A percentile compares a stretch with the other conserved stretches of the same genome.
These are phyloP conservation scores for Virgularia gustaviana DNA, from an alignment of 92 coral and sea anemone species.

Conservation along the genomic window DNA sequence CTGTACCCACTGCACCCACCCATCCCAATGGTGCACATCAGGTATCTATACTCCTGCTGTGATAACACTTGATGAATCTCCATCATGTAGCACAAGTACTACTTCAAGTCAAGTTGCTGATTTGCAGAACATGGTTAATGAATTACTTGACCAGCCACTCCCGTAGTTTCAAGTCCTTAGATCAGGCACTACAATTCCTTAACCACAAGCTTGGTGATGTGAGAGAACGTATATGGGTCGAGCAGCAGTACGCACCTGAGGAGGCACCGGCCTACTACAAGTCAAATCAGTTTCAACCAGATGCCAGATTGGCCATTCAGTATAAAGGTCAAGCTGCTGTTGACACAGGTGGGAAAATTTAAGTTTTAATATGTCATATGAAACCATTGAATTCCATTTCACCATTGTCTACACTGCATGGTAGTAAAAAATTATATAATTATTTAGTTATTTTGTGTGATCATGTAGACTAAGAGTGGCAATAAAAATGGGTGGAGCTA, in stretches of 20 bases:
- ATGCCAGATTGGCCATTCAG: slow-evolving; percentile 33
- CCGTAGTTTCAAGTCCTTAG: neutral
- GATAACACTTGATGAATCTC: neutral
- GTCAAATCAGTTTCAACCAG: neutral
- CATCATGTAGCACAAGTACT: neutral
- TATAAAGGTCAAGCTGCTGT: slow-evolving; percentile 49
- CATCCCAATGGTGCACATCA: too few species aligned
- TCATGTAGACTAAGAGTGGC: too few species aligned
- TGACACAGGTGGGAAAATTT: slow-evolving; percentile 14
- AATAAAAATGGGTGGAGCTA: too few species aligned
- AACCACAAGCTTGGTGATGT: neutral
- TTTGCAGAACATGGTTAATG: neutral
- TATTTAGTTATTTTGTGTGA: too few species aligned
- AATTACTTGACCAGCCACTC: neutral
- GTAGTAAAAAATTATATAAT: too few species aligned
- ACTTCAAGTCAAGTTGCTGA: neutral
- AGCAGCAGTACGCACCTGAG: neutral
- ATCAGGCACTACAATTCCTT: neutral
- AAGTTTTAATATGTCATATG: too few species aligned
- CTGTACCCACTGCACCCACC: too few species aligned
- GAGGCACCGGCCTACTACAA: neutral
- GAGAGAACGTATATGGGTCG: neutral
- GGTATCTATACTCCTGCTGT: too few species aligned
- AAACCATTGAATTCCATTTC: too few species aligned
- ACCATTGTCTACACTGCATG: too few species aligned